Evolutionary conservation across 2,888 invertebrate species (phyloP).

Genomic region (Tyria jacobaeae): DNA sequence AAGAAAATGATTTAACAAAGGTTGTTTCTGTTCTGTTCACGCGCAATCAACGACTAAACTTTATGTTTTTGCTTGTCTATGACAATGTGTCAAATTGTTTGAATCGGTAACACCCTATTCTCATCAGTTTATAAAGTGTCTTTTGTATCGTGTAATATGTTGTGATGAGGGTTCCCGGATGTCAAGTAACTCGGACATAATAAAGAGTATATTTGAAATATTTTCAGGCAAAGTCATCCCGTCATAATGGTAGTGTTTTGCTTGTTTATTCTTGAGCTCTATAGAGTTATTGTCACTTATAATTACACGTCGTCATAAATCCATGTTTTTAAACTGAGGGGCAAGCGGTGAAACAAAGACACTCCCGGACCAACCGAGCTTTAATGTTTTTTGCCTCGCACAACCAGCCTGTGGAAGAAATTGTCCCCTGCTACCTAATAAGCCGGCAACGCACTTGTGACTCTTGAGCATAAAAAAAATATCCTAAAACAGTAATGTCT

Average conservation of each 20-base stretch:
- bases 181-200: constrained; percentile 14
- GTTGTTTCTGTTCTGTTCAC: no score
- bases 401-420: no score
- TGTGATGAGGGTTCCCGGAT: constrained; percentile 24
- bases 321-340: background rate
- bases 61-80: background rate
- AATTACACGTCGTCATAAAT: no score
- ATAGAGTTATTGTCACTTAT: background rate
- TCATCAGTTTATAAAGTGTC: constrained; percentile 20
- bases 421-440: no score
- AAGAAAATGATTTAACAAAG: no score
- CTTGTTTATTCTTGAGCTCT: background rate
- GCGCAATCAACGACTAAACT: background rate
- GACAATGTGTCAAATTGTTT: constrained; percentile 42
- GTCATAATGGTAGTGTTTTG: constrained; percentile 19
- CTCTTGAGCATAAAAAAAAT: no score
- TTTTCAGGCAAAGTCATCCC: constrained; percentile 5
- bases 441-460: no score
- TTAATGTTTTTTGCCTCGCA: no score
- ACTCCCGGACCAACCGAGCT: no score
- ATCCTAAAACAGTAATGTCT: no score
- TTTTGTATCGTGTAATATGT: constrained; percentile 27
- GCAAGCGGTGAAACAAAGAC: background rate
- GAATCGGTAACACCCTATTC: constrained; percentile 19
- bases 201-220: constrained; percentile 17